Evolutionary conservation across 2,888 invertebrate species (phyloP).

Genomic region (Drosophila rubida): DNA sequence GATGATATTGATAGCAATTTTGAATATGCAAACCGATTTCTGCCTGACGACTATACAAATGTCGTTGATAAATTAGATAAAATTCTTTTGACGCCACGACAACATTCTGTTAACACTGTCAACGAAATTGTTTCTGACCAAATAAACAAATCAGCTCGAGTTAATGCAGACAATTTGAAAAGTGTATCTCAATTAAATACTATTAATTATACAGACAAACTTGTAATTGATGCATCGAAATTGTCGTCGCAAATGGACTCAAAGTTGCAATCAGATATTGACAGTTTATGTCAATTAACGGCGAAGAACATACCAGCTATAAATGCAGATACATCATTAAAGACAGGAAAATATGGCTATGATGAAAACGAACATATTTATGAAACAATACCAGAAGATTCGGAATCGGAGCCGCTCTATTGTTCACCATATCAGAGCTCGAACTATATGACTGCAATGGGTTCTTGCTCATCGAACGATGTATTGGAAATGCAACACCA

Average conservation of each 20-base stretch:
- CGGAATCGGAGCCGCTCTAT: conserved; percentile 87
- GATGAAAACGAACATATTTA: conserved; percentile 88
- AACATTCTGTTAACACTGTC: conserved; percentile 21
- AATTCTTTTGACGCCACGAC: conserved; percentile 54
- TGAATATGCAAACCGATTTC: conserved; percentile 76
- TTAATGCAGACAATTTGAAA: neutral
- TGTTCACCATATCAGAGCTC: conserved; percentile 87
- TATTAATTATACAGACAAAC: neutral
- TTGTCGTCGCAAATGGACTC: conserved; percentile 1
- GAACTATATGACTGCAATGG: conserved; percentile 69
- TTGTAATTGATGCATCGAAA: neutral
- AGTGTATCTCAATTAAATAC: neutral
- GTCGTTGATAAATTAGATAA: conserved; percentile 78
- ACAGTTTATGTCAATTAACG: conserved; percentile 2
- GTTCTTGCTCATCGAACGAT: conserved; percentile 62
- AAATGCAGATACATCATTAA: neutral
- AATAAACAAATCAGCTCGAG: neutral
- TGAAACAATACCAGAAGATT: conserved; percentile 88
- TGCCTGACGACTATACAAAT: conserved; percentile 75
- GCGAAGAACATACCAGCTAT: conserved; percentile 4
- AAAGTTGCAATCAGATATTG: conserved; percentile 17
- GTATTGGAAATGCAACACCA: conserved; percentile 73
- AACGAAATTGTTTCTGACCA: conserved; percentile 11
- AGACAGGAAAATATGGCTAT: conserved; percentile 65
- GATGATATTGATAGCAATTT: conserved; percentile 75